phyloP scores from a whole-genome alignment of 2,888 invertebrate genomes.

The Timandra comae region DNA sequence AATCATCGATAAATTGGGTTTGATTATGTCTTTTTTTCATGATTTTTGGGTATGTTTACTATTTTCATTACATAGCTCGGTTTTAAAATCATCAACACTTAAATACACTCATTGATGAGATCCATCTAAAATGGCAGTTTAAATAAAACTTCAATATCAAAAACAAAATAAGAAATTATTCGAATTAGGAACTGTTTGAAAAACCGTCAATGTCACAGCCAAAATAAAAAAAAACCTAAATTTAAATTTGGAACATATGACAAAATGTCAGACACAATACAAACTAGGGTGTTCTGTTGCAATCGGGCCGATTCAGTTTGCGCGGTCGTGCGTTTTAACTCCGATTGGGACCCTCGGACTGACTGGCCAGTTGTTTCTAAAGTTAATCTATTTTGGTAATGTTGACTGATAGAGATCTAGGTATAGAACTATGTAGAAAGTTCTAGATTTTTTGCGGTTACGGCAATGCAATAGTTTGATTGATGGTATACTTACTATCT shows the following conservation, averaged over 20 bases:
- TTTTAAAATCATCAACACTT: too few relatives aligned
- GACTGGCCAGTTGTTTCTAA: background rate
- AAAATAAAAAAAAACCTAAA: background rate
- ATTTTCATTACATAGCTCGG: too few relatives aligned
- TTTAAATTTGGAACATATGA: background rate
- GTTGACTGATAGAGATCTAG: background rate
- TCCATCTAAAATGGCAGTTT: too few relatives aligned
- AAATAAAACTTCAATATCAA: too few relatives aligned
- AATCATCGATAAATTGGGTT: too few relatives aligned
- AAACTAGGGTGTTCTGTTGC: slow-evolving; percentile 20
- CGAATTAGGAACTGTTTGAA: too few relatives aligned
- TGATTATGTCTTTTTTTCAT: too few relatives aligned
- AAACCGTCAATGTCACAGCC: background rate
- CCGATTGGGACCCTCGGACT: slow-evolving; percentile 20
- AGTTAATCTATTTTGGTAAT: slow-evolving; percentile 6
- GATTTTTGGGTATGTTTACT: too few relatives aligned
- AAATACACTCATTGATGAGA: too few relatives aligned
- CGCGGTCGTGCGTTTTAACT: slow-evolving; percentile 54
- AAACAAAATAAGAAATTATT: too few relatives aligned
- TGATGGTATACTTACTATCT: background rate
- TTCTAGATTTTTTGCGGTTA: background rate
- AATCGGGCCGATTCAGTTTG: slow-evolving; percentile 58
- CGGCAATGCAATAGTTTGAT: background rate
- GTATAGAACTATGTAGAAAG: background rate
- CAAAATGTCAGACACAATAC: slow-evolving; percentile 22